Evolutionary conservation across 2,113 vertebrate species (phyloP).

Genomic region (Panthera leo): DNA sequence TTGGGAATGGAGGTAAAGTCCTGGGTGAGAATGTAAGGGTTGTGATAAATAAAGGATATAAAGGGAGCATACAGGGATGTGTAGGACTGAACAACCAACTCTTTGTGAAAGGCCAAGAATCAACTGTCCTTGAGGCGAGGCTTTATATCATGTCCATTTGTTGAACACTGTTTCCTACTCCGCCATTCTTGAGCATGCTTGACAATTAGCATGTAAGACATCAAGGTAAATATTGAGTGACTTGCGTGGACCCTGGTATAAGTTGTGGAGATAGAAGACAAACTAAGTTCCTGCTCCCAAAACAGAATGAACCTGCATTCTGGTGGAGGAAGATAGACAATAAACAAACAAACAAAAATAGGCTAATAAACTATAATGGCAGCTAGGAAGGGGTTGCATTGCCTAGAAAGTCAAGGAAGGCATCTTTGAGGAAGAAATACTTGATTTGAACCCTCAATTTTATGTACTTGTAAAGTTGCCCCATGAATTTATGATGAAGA

Average conservation of each 20-base stretch:
- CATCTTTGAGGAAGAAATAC: not conserved
- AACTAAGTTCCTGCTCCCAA: not conserved
- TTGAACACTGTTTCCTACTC: not conserved
- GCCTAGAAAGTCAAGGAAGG: not conserved
- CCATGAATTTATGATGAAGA: not conserved
- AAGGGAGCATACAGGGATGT: no score
- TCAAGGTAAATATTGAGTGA: constrained; percentile 6
- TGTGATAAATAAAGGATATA: not conserved
- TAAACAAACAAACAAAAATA: not conserved
- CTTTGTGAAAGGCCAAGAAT: not conserved
- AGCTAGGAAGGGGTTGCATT: not conserved
- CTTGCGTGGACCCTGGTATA: not conserved
- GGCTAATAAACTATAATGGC: not conserved
- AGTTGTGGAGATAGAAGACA: not conserved
- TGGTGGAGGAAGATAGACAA: not conserved
- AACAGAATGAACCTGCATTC: not conserved
- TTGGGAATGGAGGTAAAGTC: not conserved
- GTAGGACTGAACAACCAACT: not conserved
- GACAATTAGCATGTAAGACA: not conserved
- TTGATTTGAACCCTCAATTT: not conserved
- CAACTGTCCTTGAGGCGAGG: not conserved
- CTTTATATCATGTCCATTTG: not conserved
- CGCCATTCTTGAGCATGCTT: not conserved
- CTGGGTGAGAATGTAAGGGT: not conserved
- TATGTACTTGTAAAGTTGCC: not conserved